Base-by-base conservation (phyloP, 2,797 vertebrate species). In the Aythya fuligula region DNA sequence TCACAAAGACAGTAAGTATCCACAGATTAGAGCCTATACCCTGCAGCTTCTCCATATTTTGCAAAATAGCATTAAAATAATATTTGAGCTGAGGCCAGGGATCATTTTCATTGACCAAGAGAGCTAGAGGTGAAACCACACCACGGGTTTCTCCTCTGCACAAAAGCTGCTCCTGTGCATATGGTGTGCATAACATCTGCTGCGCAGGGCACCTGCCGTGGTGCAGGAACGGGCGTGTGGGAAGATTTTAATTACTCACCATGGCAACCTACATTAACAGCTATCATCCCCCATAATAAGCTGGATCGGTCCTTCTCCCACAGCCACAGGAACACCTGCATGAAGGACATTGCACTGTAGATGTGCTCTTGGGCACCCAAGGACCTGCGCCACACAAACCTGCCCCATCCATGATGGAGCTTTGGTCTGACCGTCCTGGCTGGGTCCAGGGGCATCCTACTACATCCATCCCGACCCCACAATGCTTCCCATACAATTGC, bases 241-340 rank as follows among this genome's bases (percentile, higher is more conserved):
- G 90, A 94, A 92, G 87, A 83, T 87, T 94, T 96, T 95, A 83
- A 95, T 97, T 95, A 83, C 87, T 95, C 92, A 85, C 92, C 90
- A 93, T 95, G 89, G 93, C 89, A 97, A 96, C 94, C 64, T 58
- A 69, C 77, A 70, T 57, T 78, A 84, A 92, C 43, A 70, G 83
- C 87, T 84, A 41, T n/a, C 85, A 91, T 76, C 76, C 82, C 54
- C 89, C 76, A 56, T 79, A 43, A 70, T 13, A 27, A 88, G 7
- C 14, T 21, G 75, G 69, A 58, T 24, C 1, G 6, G 73, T 87
- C 76, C 85, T 89, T 89, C 78, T 87, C 65, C 47, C 73, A 90
- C 71, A 45, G 25, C 61, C 21, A 22, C 66, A 54, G 51, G 87
- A 89, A 77, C 30, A 39, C 56, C 71, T 89, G 41, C 83, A 94